Evolutionary conservation across 1,140 invertebrate species (phyloP), one percentile per base, ranked within the genome.

Genomic region (Zaprionus taronus): DNA sequence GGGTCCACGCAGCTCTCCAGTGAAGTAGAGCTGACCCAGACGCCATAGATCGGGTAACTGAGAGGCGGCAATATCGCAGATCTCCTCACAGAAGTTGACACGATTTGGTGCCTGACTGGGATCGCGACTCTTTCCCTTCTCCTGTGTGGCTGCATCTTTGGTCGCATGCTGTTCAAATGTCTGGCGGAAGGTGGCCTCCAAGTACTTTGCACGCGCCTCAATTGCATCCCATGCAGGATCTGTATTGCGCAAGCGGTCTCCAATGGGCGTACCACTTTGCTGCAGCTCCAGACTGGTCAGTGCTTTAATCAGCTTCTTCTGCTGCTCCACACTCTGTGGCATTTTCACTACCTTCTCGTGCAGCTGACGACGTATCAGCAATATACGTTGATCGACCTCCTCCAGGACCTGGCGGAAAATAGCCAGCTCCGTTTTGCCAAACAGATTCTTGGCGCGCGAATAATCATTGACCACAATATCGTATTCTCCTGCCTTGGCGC

Each of bases 391-490:
- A 89, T 99, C 98, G 14, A 99, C 97, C 94, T 99, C 98, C 62
- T 94, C 94, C 56, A 98, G 94, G 24, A 99, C 97, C 94, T 96
- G 96, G 87, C 96, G 96, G 80, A 98, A 98, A 12, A 98, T 94
- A 93, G 95, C 95, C 5, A 99, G 96, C 93, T 99, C 98, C 31
- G 97, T 98, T 93, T 98, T 98, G 74, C 97, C 97, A 94, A 99
- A 99, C 12, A 99, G 94, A 92, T 98, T 98, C 91, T 98, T 98
- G 5, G 98, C 99, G 87, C 99, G 95, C 0, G 97, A 96, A 92
- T 99, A 99, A 93, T 99, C 99, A 92, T 99, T 99, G 62, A 99
- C 98, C 22, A 99, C 97, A 24, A 99, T 95, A 93, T 99, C 98
- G 93, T 99, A 99, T 91, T 99, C 99, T 56, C 97, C 98, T 89